Base-by-base conservation (phyloP, 2,113 vertebrate genomes). In the Megatriorchis doriae region DNA sequence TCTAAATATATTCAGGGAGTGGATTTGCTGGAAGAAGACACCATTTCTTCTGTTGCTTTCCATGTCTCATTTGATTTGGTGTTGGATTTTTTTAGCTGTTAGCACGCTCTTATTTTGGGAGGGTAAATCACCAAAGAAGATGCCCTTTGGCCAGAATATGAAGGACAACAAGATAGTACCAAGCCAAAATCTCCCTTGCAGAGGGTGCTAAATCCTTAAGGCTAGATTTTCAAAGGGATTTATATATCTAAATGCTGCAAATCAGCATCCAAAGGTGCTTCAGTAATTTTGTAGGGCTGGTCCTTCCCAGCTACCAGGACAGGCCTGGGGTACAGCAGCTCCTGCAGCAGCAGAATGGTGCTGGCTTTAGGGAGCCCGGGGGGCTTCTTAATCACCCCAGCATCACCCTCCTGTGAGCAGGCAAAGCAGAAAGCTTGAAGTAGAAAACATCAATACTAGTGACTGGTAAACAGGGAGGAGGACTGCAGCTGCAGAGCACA, bases 401-500 rank as follows among this genome's bases (percentile, higher is more conserved):
- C 38, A 79, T 92, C 59, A 73, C 38, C 62, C 43, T 85, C 42
- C 81, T 45, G 21, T 38, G 19, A 82, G 78, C 66, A 82, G 58
- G 90, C 78, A 85, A 75, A 81, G 86, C 77, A 94, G 84, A 93
- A 94, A 93, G 53, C 78, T 75, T 87, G 52, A 89, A 79, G 77
- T 12, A 79, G 74, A 80, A 94, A 94, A 68, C 40, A 65, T 93
- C 89, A 72, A 10, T 91, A 68, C 40, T 80, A 61, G 86, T 74
- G 65, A 61, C 42, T 74, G 81, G 70, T 88, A 85, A 94, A 82
- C 70, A 94, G 48, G 87, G 74, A 91, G 86, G 72, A 81, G 70
- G 70, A 85, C 87, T 96, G 96, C 96, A 94, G 93, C 96, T 94
- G 93, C 96, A 90, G 78, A 88, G 90, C 87, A 56, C 53, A 91